Evolutionary conservation across 1,140 invertebrate genomes (phyloP).

Genomic region (Aphelinus atriplicis): DNA sequence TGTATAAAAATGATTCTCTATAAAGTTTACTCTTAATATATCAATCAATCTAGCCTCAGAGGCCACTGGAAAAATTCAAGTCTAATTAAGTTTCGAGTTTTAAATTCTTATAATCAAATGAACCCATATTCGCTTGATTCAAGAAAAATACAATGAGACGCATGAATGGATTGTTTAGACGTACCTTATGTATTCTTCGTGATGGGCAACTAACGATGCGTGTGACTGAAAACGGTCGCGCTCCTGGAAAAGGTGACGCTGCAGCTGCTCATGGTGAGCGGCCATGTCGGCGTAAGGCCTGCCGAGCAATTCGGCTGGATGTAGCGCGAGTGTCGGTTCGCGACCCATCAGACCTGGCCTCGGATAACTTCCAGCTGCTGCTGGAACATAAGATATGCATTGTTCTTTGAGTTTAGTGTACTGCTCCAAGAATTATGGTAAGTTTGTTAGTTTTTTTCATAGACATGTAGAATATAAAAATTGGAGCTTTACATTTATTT

Average conservation of each 20-base stretch:
- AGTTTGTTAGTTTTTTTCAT: too few relatives aligned
- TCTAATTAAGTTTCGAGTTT: too few relatives aligned
- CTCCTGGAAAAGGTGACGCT: constrained; percentile 86
- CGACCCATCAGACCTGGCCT: constrained; percentile 71
- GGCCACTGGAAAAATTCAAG: too few relatives aligned
- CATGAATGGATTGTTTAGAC: constrained; percentile 36
- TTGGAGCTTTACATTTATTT: too few relatives aligned
- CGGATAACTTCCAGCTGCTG: constrained; percentile 71
- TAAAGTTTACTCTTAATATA: too few relatives aligned
- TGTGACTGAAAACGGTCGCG: constrained; percentile 77
- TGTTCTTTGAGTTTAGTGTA: too few relatives aligned
- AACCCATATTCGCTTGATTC: too few relatives aligned
- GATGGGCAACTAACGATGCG: constrained; percentile 74
- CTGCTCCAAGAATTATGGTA: constrained; percentile 22
- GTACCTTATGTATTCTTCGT: constrained; percentile 85
- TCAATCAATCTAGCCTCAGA: too few relatives aligned
- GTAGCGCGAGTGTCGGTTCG: constrained; percentile 70
- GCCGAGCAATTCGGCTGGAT: constrained; percentile 80
- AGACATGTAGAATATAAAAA: too few relatives aligned
- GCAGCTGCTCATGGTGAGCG: constrained; percentile 85
- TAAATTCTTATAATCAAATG: too few relatives aligned
- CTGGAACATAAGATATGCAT: constrained; percentile 47
- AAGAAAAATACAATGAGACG: too few relatives aligned
- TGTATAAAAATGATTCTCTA: not conserved
- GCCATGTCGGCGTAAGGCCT: constrained; percentile 85